Evolutionary conservation across 2,113 vertebrate species (phyloP).

Genomic region (Aspiorhynchus laticeps): DNA sequence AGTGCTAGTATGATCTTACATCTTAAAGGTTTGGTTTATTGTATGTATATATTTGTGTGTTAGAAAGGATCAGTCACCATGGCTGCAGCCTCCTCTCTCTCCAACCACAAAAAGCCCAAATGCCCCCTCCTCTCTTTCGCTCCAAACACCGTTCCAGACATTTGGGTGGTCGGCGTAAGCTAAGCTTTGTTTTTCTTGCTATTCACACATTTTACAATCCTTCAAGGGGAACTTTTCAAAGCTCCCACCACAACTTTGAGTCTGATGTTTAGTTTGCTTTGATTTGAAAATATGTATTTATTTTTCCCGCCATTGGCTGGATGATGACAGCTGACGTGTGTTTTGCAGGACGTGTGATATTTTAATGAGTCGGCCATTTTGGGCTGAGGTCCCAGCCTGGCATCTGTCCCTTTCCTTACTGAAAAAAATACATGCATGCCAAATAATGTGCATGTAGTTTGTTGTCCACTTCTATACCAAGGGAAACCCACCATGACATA

Average conservation of each 20-base stretch:
- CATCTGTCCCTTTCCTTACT: slow-evolving; percentile 8
- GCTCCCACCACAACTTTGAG: slow-evolving; percentile 54
- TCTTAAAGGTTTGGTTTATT: slow-evolving; percentile 24
- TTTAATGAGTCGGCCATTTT: slow-evolving; percentile 56
- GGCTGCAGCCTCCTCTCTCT: slow-evolving; percentile 50
- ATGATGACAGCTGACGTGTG: slow-evolving; percentile 55
- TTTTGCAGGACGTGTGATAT: slow-evolving; percentile 59
- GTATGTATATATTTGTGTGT: slow-evolving; percentile 38
- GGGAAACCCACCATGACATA: not conserved
- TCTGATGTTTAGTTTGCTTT: slow-evolving; percentile 60
- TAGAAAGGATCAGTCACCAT: slow-evolving; percentile 1
- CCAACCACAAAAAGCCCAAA: slow-evolving; percentile 57
- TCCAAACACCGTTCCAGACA: slow-evolving; percentile 67
- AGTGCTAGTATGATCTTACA: slow-evolving; percentile 34
- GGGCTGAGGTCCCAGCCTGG: slow-evolving; percentile 49
- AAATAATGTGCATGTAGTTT: not conserved
- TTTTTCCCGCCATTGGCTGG: slow-evolving; percentile 43
- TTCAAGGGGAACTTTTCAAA: slow-evolving; percentile 56
- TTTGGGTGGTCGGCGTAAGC: slow-evolving; percentile 78
- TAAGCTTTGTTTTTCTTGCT: slow-evolving; percentile 67
- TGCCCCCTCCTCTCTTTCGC: slow-evolving; percentile 50
- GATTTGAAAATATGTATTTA: slow-evolving; percentile 67
- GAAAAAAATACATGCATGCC: slow-evolving; percentile 8
- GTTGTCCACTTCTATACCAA: not conserved
- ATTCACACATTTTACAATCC: slow-evolving; percentile 66